Evolutionary conservation across 1,140 invertebrate species (phyloP).

Genomic region (Drosophila parvula): DNA sequence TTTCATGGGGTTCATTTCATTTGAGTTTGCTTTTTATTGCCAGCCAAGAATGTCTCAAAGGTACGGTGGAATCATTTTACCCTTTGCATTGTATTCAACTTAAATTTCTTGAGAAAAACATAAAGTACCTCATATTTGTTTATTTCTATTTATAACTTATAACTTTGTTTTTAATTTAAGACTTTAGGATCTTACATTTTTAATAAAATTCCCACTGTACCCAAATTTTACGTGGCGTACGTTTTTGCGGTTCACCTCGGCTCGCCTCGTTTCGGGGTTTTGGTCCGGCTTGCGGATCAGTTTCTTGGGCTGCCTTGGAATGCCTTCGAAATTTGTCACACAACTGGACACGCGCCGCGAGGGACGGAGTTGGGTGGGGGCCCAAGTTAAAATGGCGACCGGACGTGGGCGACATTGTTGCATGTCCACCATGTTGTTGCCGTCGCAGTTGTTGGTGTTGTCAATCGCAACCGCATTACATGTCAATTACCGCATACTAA

Average conservation of each 20-base stretch:
- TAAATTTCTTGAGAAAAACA: too few relatives aligned
- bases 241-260: constrained; percentile 52
- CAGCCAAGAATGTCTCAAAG: constrained; percentile 23
- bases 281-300: constrained; percentile 18
- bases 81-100: too few relatives aligned
- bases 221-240: constrained; percentile 57
- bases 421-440: constrained; percentile 42
- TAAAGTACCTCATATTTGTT: too few relatives aligned
- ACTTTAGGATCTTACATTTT: too few relatives aligned
- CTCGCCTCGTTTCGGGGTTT: constrained; percentile 13
- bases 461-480: constrained; percentile 81
- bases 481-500: constrained; percentile 80
- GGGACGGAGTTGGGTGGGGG: not conserved
- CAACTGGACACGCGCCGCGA: constrained; percentile 17
- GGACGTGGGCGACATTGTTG: constrained; percentile 75
- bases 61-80: constrained; percentile 29
- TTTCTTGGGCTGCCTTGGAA: constrained; percentile 31
- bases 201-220: constrained; percentile 3
- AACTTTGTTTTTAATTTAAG: too few relatives aligned
- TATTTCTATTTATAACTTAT: too few relatives aligned
- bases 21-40: constrained; percentile 78
- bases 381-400: constrained; percentile 69
- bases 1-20: constrained; percentile 81
- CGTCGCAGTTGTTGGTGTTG: constrained; percentile 61
- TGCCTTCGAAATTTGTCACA: constrained; percentile 67